Percentiles rank a stretch among this genome's conserved stretches.
Evolutionary conservation across 2,888 invertebrate genomes (phyloP).

Genomic region (Mycalesis mineus): DNA sequence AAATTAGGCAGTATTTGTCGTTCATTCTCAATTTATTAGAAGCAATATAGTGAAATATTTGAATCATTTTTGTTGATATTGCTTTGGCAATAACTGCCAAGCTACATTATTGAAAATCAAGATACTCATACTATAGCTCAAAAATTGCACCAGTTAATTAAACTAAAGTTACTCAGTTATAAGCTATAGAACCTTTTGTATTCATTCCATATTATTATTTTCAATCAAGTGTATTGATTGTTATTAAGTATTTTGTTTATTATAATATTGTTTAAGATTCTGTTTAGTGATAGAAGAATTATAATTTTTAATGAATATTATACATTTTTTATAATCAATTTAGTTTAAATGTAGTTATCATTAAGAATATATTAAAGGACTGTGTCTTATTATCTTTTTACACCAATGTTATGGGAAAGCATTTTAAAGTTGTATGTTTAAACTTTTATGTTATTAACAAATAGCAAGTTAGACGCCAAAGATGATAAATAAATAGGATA

Average conservation of each 20-base stretch:
- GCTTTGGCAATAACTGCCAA: no score
- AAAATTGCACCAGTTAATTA: no score
- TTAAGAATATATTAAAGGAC: background rate
- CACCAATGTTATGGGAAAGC: background rate
- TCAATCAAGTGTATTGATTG: background rate
- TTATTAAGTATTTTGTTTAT: background rate
- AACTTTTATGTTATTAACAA: background rate
- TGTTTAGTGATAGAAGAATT: conserved; percentile 2
- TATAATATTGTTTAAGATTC: background rate
- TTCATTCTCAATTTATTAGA: no score
- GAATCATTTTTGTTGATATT: no score
- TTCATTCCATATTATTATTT: conserved; percentile 3
- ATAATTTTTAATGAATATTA: background rate
- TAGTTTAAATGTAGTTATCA: background rate
- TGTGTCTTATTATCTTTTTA: background rate
- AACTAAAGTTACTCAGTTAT: no score
- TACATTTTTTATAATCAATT: background rate
- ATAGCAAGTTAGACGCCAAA: conserved; percentile 1
- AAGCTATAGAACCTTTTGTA: background rate
- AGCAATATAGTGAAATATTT: no score
- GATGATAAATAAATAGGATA: background rate
- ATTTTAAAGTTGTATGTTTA: background rate
- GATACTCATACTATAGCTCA: no score
- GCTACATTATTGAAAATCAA: no score
- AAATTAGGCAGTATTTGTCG: no score